Conservation (phyloP, 92 coral and sea anemone genomes). For the Umimayanthus kanabou region DNA sequence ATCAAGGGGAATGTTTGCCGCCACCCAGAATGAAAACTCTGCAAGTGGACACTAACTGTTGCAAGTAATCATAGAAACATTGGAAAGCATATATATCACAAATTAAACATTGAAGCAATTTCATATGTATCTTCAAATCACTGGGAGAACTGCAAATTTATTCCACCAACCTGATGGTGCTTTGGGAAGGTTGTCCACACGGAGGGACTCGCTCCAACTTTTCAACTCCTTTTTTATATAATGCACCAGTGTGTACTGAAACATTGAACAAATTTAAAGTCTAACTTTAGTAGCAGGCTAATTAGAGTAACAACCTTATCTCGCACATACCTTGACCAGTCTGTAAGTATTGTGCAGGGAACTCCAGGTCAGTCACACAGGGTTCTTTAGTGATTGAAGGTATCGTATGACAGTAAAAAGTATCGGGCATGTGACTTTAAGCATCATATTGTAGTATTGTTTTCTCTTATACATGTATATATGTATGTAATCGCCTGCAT, state of each 20-base stretch:
- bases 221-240: constrained; percentile 76
- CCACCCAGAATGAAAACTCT: constrained; percentile 98
- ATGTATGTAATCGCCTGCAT: no score
- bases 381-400: no score
- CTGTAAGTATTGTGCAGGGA: no score
- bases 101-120: no score
- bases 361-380: no score
- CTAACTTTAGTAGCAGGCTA: background rate
- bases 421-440: no score
- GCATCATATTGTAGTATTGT: no score
- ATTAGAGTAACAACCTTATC: background rate
- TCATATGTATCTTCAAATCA: constrained; percentile 11
- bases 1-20: constrained; percentile 93
- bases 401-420: no score
- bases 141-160: background rate
- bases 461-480: no score
- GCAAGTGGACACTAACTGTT: background rate
- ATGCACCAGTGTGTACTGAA: constrained; percentile 75
- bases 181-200: constrained; percentile 81
- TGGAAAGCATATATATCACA: background rate
- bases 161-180: constrained; percentile 71
- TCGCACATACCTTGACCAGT: background rate
- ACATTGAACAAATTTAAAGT: background rate
- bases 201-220: constrained; percentile 89
- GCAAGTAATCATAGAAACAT: background rate